Evolutionary conservation across 2,113 vertebrate genomes (phyloP).

Genomic region (Onychorhynchus coronatus): DNA sequence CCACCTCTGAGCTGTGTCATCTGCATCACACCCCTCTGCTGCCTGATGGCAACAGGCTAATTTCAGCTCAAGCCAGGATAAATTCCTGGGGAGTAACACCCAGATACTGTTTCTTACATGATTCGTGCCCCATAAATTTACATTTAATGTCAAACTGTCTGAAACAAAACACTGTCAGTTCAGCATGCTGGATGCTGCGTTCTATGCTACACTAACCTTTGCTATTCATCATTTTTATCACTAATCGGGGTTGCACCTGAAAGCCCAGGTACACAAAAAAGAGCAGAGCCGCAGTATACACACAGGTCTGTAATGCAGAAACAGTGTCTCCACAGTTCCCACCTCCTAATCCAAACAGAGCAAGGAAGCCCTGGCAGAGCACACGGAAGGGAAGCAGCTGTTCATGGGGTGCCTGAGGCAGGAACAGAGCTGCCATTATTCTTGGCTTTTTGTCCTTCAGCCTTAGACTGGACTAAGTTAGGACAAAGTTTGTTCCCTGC

Average conservation of each 20-base stretch:
- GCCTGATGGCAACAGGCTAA: not conserved
- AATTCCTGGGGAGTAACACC: not conserved
- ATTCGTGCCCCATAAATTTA: not conserved
- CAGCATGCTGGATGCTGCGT: not conserved
- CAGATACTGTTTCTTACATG: not conserved
- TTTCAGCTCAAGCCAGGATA: not conserved
- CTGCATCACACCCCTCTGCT: not conserved
- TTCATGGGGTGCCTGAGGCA: not conserved
- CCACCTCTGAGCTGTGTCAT: not conserved
- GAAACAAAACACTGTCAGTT: not conserved
- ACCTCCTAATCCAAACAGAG: not conserved
- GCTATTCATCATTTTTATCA: not conserved
- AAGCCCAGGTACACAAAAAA: not conserved
- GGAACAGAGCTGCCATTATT: not conserved
- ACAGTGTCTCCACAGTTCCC: not conserved
- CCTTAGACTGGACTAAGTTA: not conserved
- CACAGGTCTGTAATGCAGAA: not conserved
- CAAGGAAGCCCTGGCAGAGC: not conserved
- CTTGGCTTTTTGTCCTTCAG: not conserved
- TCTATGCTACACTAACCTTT: not conserved
- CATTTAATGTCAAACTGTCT: not conserved
- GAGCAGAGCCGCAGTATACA: not conserved
- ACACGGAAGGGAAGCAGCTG: not conserved
- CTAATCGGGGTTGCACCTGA: not conserved
- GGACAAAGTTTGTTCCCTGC: not conserved